phyloP scores from a whole-genome alignment of 2,113 vertebrate genomes.

The Aix galericulata region DNA sequence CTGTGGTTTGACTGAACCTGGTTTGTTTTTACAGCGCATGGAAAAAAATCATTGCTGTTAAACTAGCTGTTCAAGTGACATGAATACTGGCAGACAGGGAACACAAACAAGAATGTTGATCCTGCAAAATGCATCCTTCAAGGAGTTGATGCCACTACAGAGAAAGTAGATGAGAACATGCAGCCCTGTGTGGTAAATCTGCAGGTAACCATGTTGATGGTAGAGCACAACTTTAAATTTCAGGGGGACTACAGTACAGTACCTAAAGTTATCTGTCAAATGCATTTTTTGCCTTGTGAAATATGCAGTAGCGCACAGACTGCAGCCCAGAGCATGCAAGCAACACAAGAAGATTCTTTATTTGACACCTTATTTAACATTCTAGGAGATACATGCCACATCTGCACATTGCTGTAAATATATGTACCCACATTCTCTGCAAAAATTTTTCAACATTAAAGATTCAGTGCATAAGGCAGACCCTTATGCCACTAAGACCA shows the following conservation, averaged over 20 bases:
- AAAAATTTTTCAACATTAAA: not conserved
- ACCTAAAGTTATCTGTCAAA: not conserved
- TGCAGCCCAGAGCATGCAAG: not conserved
- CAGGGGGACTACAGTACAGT: too few relatives aligned
- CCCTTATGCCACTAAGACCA: not conserved
- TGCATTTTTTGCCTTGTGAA: not conserved
- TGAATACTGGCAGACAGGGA: not conserved
- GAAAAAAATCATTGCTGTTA: not conserved
- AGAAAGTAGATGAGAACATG: fast-evolving
- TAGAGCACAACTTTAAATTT: not conserved
- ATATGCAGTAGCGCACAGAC: not conserved
- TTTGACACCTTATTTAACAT: not conserved
- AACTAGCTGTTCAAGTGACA: fast-evolving
- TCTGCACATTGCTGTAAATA: not conserved
- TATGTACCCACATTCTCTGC: not conserved
- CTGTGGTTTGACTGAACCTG: not conserved
- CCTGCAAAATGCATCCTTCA: fast-evolving
- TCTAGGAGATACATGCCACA: not conserved
- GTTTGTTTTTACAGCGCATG: fast-evolving
- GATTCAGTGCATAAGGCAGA: not conserved
- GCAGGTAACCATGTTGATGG: not conserved
- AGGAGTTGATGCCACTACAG: not conserved
- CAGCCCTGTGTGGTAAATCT: not conserved
- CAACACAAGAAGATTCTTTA: not conserved
- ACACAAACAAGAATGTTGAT: not conserved